Base-by-base conservation (phyloP, 2,888 invertebrate species). In the Isotomurus palustris region DNA sequence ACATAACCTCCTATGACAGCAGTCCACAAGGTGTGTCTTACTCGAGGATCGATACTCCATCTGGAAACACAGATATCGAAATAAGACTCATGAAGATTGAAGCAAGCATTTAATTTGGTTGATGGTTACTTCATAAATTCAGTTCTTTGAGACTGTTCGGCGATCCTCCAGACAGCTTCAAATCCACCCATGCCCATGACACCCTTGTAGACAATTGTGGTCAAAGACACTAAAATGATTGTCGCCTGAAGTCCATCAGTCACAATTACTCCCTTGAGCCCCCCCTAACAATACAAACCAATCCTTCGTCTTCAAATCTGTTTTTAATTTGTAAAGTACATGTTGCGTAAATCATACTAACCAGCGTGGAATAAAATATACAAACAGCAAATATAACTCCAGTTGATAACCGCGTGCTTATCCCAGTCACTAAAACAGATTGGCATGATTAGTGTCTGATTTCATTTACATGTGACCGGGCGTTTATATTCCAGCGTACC, bases 201-300 rank as follows among this genome's bases (percentile, higher is more conserved):
- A 14, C 69, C 67, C 48, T 64, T 52, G 35, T 56, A 56, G 6
- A 62, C 59, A 5, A 69, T 63, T 2, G 62, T 44, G 1, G 53
- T 48, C 52, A 69, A 44, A 2, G 66, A 60, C 3, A 36, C 60
- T 14, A 66, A 45, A 58, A 67, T 62, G 17, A 69, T 59, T 1
- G 66, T 27, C 8, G 64, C 67, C 51, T 67, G 67, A n/a, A 67
- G 32, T 12, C 58, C 22, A 38, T 67, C 67, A n/a, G 67, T 67
- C 54, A 51, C 56, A 12, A 67, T 10, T 1, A 67, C 67, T 1
- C 57, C 64, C 51, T 62, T 61, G 3, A 64, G 44, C 4, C 65
- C 65, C 19, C 65, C 63, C 59, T 59, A 25, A 28, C 22, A 58
- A 52, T 51, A 4, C 29, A 36, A 45, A 12, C 12, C 8, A 40